Evolutionary conservation across 2,797 vertebrate genomes (phyloP).

Genomic region (Sparidentex hasta): DNA sequence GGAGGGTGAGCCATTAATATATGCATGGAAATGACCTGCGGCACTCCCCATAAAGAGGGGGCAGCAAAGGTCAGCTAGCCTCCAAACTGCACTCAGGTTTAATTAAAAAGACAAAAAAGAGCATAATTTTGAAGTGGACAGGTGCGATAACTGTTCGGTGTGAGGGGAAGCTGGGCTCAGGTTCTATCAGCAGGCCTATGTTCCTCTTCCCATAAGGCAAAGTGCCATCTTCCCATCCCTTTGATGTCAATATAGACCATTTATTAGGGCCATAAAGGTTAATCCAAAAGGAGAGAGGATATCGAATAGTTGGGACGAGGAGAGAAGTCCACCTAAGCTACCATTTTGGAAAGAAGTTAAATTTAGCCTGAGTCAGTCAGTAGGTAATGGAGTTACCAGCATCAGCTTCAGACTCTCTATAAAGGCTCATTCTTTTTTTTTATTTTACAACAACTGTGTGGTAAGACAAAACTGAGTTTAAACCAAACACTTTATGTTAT

Average conservation of each 20-base stretch:
- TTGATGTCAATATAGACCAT: slow-evolving; percentile 83
- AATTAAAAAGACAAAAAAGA: slow-evolving; percentile 88
- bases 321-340: slow-evolving; percentile 59
- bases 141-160: slow-evolving; percentile 65
- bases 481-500: no score
- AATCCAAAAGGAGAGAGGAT: slow-evolving; percentile 77
- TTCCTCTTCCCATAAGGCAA: slow-evolving; percentile 74
- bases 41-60: slow-evolving; percentile 81
- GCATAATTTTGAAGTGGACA: slow-evolving; percentile 74
- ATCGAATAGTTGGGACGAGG: slow-evolving; percentile 68
- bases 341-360: slow-evolving; percentile 56
- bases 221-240: slow-evolving; percentile 71
- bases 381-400: slow-evolving; percentile 71
- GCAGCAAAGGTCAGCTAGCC: slow-evolving; percentile 84
- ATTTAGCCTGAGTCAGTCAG: slow-evolving; percentile 65
- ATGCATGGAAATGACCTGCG: slow-evolving; percentile 86
- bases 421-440: no score
- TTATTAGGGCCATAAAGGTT: slow-evolving; percentile 83
- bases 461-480: no score
- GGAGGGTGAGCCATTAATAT: slow-evolving; percentile 77
- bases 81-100: slow-evolving; percentile 83
- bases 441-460: no score
- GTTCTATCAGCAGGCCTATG: slow-evolving; percentile 55
- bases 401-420: slow-evolving; percentile 45
- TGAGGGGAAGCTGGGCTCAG: slow-evolving; percentile 42